A percentile compares a stretch with the other conserved stretches of the same genome.
phyloP scores from a whole-genome alignment of 2,113 vertebrate species.

The Trematocara variabile region DNA sequence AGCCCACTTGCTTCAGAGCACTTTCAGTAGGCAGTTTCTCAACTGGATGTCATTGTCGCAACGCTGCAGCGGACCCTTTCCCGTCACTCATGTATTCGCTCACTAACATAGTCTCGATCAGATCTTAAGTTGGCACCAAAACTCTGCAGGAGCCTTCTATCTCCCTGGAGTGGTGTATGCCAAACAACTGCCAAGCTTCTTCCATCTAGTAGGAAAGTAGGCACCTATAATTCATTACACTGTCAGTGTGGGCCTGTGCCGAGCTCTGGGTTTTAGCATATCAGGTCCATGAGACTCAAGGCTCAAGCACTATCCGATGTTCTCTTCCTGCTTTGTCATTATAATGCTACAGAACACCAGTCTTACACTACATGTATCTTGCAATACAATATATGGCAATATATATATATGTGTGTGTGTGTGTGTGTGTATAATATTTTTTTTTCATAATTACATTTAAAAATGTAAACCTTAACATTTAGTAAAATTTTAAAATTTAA shows the following conservation, averaged over 20 bases:
- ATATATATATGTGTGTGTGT: fast-evolving
- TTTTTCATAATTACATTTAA: background rate
- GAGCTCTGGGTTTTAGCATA: slow-evolving; percentile 21
- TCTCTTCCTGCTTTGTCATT: slow-evolving; percentile 29
- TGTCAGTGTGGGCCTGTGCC: slow-evolving; percentile 5
- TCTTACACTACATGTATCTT: background rate
- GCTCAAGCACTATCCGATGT: slow-evolving; percentile 13
- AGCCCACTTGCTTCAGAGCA: slow-evolving; percentile 42
- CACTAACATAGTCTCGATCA: background rate
- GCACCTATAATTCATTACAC: slow-evolving; percentile 26
- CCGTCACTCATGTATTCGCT: background rate
- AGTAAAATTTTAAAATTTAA: background rate
- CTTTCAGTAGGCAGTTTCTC: slow-evolving; percentile 34
- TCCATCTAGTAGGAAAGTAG: background rate
- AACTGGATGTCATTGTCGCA: slow-evolving; percentile 8
- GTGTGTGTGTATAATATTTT: background rate
- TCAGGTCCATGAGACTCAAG: slow-evolving; percentile 4
- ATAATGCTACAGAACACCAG: background rate
- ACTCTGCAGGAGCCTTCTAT: background rate
- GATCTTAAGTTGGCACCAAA: background rate
- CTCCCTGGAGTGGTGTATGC: background rate
- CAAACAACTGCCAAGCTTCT: background rate
- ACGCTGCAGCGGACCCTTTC: background rate
- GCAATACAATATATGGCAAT: background rate
- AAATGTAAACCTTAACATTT: background rate